Conservation (phyloP, 2,113 vertebrate species). For the Brachirus orientalis region DNA sequence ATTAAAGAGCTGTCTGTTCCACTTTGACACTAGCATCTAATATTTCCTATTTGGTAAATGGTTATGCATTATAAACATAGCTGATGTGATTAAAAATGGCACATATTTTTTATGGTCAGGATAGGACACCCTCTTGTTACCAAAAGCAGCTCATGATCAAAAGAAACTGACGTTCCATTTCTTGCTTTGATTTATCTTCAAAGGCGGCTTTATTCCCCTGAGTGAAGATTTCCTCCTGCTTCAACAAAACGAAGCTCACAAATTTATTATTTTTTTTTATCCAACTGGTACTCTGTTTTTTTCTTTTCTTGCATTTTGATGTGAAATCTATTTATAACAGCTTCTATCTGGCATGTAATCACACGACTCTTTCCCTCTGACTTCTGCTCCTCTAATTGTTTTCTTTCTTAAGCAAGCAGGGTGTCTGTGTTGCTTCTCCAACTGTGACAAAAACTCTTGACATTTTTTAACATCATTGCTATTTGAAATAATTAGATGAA, state of each 20-base stretch:
- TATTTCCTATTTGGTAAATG: not conserved
- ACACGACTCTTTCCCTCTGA: constrained; percentile 13
- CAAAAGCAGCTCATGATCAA: constrained; percentile 35
- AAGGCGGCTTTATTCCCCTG: constrained; percentile 51
- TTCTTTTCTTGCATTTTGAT: constrained; percentile 50
- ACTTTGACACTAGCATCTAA: not conserved
- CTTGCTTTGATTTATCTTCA: constrained; percentile 60
- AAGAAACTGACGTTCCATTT: constrained; percentile 23
- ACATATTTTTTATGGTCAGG: not conserved
- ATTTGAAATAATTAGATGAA: constrained; percentile 31
- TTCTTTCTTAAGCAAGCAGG: constrained; percentile 25
- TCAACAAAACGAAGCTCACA: constrained; percentile 48
- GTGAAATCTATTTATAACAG: constrained; percentile 68
- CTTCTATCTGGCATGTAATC: no score
- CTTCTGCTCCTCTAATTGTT: constrained; percentile 53
- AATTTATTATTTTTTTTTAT: constrained; percentile 40
- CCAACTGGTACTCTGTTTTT: constrained; percentile 19
- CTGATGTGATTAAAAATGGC: not conserved
- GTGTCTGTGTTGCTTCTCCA: constrained; percentile 37
- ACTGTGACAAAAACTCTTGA: constrained; percentile 49
- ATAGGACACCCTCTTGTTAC: constrained; percentile 6
- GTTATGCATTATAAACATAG: not conserved
- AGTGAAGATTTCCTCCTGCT: constrained; percentile 51
- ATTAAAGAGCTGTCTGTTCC: constrained; percentile 25
- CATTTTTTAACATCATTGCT: constrained; percentile 31